A percentile compares a stretch with the other conserved stretches of the same genome.
Conservation (phyloP, 2,113 vertebrate species). For the Carettochelys insculpta region DNA sequence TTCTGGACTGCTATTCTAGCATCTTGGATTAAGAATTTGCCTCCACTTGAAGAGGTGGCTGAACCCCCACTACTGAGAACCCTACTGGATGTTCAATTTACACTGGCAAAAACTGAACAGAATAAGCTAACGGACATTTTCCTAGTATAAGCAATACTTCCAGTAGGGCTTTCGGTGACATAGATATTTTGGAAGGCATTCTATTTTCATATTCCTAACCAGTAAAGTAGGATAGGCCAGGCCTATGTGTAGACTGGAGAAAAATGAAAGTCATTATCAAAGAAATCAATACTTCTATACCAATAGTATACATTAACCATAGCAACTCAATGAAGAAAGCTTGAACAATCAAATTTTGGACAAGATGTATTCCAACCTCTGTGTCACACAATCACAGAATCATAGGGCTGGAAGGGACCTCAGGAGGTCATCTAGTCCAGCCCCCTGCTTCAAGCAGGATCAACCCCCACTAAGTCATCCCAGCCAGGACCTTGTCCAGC, state of each 20-base stretch:
- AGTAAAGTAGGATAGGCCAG: not conserved
- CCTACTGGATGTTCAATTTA: not conserved
- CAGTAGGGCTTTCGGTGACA: not conserved
- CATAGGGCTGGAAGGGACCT: no score
- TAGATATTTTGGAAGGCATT: not conserved
- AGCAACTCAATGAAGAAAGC: not conserved
- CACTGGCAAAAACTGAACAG: not conserved
- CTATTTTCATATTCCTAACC: not conserved
- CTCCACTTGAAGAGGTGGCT: not conserved
- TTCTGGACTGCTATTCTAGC: not conserved
- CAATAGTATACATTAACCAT: not conserved
- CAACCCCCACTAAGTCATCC: no score
- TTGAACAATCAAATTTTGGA: not conserved
- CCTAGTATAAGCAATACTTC: not conserved
- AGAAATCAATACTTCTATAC: not conserved
- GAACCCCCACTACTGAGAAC: not conserved
- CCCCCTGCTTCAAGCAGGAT: no score
- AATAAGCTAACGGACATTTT: not conserved
- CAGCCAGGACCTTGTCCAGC: no score
- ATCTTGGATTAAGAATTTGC: not conserved
- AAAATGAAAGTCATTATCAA: not conserved
- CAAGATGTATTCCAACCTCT: not conserved
- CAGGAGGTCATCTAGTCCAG: no score
- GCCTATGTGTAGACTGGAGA: not conserved
- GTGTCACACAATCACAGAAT: no score